Percentiles rank a stretch among this genome's conserved stretches.
Evolutionary conservation across 2,888 invertebrate genomes (phyloP).

Genomic region (Lathronympha strigana): DNA sequence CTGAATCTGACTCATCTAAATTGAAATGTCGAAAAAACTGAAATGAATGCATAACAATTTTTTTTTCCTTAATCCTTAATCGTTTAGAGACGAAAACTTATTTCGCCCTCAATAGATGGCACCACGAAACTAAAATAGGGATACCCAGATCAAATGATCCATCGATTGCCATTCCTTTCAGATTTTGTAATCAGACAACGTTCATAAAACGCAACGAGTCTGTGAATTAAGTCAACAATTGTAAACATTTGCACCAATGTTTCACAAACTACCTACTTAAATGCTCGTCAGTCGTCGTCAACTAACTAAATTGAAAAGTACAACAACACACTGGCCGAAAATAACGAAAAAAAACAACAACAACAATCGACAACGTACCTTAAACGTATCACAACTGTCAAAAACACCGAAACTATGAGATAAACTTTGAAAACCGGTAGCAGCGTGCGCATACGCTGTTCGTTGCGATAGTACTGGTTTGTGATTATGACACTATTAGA

Average conservation of each 20-base stretch:
- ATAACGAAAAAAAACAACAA: not conserved
- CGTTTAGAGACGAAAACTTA: too few relatives aligned
- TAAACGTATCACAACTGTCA: not conserved
- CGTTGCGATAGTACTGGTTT: not conserved
- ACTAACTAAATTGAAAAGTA: not conserved
- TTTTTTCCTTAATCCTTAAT: too few relatives aligned
- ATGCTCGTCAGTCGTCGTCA: not conserved
- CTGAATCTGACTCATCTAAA: too few relatives aligned
- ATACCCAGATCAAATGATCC: too few relatives aligned
- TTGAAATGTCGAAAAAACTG: too few relatives aligned
- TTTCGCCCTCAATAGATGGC: too few relatives aligned
- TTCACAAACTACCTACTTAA: slow-evolving; percentile 1
- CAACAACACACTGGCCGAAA: not conserved
- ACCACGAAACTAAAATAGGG: too few relatives aligned
- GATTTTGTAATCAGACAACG: too few relatives aligned
- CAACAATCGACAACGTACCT: slow-evolving; percentile 5
- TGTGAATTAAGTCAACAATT: not conserved
- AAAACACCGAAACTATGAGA: not conserved
- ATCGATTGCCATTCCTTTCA: too few relatives aligned
- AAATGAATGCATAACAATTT: too few relatives aligned
- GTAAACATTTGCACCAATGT: not conserved
- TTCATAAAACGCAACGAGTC: not conserved
- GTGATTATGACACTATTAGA: not conserved
- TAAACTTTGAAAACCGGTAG: not conserved
- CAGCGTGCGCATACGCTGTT: not conserved